Evolutionary conservation across 1,140 invertebrate genomes (phyloP).

Genomic region (Leptinotarsa undecemlineata): DNA sequence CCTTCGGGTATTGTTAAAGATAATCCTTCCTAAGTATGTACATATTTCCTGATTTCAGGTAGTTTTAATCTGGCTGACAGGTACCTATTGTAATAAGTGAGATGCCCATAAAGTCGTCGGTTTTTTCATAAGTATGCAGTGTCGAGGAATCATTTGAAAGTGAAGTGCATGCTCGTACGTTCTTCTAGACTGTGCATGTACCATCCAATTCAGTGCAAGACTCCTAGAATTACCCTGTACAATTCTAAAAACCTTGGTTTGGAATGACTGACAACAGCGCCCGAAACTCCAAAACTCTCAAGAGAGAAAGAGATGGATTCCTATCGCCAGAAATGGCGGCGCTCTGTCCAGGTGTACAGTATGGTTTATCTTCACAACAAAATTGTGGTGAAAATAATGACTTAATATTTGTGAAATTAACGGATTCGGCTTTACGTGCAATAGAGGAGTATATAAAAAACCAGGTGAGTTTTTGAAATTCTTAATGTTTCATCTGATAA

Average conservation of each 20-base stretch:
- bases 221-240: conserved; percentile 12
- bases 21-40: no score
- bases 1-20: no score
- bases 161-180: background rate
- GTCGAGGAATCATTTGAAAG: background rate
- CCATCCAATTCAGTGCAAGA: background rate
- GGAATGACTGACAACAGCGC: conserved; percentile 23
- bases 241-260: conserved; percentile 19
- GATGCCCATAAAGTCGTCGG: no score
- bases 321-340: conserved; percentile 79
- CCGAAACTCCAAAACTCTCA: background rate
- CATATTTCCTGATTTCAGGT: background rate
- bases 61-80: background rate
- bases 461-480: conserved; percentile 68
- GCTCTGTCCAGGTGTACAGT: conserved; percentile 91
- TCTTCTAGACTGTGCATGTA: no score
- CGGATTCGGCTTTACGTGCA: conserved; percentile 87
- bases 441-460: conserved; percentile 87
- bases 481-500: conserved; percentile 10
- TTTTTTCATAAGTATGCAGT: no score
- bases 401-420: conserved; percentile 91
- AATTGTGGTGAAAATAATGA: conserved; percentile 85
- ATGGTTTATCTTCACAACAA: conserved; percentile 89
- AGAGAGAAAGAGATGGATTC: conserved; percentile 25
- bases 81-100: background rate